phyloP scores from a whole-genome alignment of 2,797 vertebrate species.

The Taeniopygia guttata region DNA sequence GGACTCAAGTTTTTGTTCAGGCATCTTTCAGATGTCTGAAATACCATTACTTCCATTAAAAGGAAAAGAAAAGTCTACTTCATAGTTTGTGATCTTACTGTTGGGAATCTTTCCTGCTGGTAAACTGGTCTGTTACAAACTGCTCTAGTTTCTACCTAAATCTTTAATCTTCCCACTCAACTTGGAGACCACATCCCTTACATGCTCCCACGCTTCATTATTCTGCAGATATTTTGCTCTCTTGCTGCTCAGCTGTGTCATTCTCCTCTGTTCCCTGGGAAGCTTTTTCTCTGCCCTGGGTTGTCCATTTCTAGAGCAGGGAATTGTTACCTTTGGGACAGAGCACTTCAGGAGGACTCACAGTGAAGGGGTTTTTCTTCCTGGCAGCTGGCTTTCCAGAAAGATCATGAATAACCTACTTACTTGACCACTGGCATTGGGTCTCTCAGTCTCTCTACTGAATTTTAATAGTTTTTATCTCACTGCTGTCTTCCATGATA shows the following conservation, averaged over 20 bases:
- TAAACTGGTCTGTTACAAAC: neutral
- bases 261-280: neutral
- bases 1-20: conserved; percentile 10
- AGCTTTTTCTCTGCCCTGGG: neutral
- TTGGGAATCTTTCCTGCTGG: neutral
- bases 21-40: conserved; percentile 2
- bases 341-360: neutral
- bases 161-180: neutral
- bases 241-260: neutral
- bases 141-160: neutral
- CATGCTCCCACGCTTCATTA: neutral
- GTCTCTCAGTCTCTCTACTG: neutral
- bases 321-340: neutral
- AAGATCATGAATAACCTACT: neutral
- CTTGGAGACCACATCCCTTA: neutral
- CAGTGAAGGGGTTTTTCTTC: neutral
- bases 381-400: neutral
- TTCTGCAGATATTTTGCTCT: neutral
- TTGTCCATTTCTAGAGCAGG: neutral
- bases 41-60: conserved; percentile 3
- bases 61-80: neutral
- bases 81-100: neutral
- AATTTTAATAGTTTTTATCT: neutral
- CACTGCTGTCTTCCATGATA: neutral
- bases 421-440: neutral